Percentiles rank a stretch among this genome's conserved stretches.
Evolutionary conservation across 1,140 invertebrate species (phyloP).

Genomic region (Plectrocnemia conspersa): DNA sequence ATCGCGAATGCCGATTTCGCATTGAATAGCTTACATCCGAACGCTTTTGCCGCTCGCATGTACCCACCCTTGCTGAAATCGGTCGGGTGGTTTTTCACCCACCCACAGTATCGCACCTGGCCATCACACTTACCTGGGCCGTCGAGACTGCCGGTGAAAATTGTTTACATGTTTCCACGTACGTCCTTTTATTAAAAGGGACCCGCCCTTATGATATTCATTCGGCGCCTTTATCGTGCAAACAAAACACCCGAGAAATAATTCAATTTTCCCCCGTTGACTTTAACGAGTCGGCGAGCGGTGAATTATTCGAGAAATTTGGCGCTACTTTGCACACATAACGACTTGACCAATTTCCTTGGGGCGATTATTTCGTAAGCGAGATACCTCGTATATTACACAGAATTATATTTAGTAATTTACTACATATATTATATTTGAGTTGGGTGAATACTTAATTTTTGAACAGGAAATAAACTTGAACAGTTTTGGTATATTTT

Average conservation of each 20-base stretch:
- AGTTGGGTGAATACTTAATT: too few species aligned
- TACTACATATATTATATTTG: too few species aligned
- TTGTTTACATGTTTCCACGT: slow-evolving; percentile 11
- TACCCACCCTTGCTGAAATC: not conserved
- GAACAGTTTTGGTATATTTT: too few species aligned
- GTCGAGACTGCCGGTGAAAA: slow-evolving; percentile 1
- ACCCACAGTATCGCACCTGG: slow-evolving; percentile 1
- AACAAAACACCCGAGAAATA: slow-evolving; percentile 7
- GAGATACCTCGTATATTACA: too few species aligned
- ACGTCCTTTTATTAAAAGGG: slow-evolving; percentile 10
- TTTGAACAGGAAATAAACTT: too few species aligned
- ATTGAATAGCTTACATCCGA: slow-evolving; percentile 27
- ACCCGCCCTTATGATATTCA: slow-evolving; percentile 7
- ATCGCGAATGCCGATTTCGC: slow-evolving; percentile 30
- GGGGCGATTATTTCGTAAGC: too few species aligned
- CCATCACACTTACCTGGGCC: slow-evolving; percentile 7
- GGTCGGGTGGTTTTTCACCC: not conserved
- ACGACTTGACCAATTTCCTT: too few species aligned
- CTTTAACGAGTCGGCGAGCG: not conserved
- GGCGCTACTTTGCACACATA: too few species aligned
- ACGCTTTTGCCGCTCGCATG: slow-evolving; percentile 13
- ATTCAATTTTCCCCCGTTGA: slow-evolving; percentile 9
- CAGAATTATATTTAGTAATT: too few species aligned
- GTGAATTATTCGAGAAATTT: too few species aligned
- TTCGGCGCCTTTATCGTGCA: slow-evolving; percentile 6